Conservation (phyloP, 1,140 invertebrate genomes). For the Papilio aristodemus region DNA sequence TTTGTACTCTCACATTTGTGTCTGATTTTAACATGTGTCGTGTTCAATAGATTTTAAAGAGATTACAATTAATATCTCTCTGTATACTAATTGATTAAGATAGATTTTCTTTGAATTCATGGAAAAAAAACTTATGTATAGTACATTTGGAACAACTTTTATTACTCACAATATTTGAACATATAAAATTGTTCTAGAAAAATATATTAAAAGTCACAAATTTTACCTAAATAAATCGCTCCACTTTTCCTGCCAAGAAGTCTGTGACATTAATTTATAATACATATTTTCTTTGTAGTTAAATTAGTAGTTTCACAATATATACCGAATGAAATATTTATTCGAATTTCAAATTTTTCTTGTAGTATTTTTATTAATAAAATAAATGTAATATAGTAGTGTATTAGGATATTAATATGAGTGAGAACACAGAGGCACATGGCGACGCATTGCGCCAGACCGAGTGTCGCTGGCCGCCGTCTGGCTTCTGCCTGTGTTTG, state of each 20-base stretch:
- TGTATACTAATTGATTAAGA: no score
- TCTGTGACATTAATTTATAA: not conserved
- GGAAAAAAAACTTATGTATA: no score
- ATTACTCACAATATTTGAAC: not conserved
- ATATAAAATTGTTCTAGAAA: not conserved
- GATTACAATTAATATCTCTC: no score
- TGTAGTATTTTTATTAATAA: not conserved
- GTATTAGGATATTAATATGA: slow-evolving; percentile 5
- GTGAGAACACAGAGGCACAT: slow-evolving; percentile 41
- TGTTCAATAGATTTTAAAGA: no score
- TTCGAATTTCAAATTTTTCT: not conserved
- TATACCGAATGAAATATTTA: not conserved
- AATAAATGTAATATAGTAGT: not conserved
- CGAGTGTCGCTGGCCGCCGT: slow-evolving; percentile 52
- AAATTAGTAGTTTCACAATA: not conserved
- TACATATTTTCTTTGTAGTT: slow-evolving; percentile 12
- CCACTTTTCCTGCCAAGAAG: not conserved
- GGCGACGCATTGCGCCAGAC: slow-evolving; percentile 59
- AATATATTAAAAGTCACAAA: not conserved
- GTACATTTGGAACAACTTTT: no score
- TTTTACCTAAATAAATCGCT: not conserved
- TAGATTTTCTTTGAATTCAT: no score
- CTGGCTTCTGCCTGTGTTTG: slow-evolving; percentile 49
- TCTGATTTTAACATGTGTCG: no score
- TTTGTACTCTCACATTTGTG: no score